Percentiles rank a stretch among this genome's conserved stretches.
Evolutionary conservation across 2,888 invertebrate genomes (phyloP).

Genomic region (Alsophila aescularia): DNA sequence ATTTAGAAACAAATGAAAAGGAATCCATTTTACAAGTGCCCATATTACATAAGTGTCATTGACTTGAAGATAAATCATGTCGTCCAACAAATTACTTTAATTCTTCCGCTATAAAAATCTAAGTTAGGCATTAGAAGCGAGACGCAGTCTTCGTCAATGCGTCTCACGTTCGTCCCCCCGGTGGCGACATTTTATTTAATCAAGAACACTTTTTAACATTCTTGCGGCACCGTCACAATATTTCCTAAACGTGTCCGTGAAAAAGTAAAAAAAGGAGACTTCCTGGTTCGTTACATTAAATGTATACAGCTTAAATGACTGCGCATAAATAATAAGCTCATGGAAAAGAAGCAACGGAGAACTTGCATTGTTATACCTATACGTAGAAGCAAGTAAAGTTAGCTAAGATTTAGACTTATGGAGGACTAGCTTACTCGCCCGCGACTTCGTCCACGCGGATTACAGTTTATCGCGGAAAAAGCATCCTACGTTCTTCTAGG

Average conservation of each 20-base stretch:
- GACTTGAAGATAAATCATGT: slow-evolving; percentile 33
- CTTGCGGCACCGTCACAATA: slow-evolving; percentile 64
- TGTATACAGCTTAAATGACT: slow-evolving; percentile 18
- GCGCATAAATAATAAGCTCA: background rate
- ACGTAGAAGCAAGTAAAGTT: too few relatives aligned
- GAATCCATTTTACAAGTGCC: background rate
- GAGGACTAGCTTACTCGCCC: too few relatives aligned
- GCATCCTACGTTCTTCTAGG: too few relatives aligned
- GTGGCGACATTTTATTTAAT: slow-evolving; percentile 80
- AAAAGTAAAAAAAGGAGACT: slow-evolving; percentile 54
- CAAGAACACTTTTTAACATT: slow-evolving; percentile 81
- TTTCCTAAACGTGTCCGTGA: slow-evolving; percentile 50
- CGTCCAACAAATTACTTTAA: slow-evolving; percentile 36
- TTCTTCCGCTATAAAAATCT: slow-evolving; percentile 41
- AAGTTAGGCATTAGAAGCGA: slow-evolving; percentile 27
- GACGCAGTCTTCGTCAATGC: slow-evolving; percentile 52
- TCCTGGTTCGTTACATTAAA: slow-evolving; percentile 44
- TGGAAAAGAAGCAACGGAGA: background rate
- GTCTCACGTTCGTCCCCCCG: slow-evolving; percentile 63
- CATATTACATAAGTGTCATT: slow-evolving; percentile 26
- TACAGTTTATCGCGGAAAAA: too few relatives aligned
- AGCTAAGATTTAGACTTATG: too few relatives aligned
- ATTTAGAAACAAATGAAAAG: background rate
- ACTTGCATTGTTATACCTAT: background rate
- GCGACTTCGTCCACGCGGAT: too few relatives aligned